phyloP scores from a whole-genome alignment of 2,797 vertebrate genomes.

The Karalla daura region DNA sequence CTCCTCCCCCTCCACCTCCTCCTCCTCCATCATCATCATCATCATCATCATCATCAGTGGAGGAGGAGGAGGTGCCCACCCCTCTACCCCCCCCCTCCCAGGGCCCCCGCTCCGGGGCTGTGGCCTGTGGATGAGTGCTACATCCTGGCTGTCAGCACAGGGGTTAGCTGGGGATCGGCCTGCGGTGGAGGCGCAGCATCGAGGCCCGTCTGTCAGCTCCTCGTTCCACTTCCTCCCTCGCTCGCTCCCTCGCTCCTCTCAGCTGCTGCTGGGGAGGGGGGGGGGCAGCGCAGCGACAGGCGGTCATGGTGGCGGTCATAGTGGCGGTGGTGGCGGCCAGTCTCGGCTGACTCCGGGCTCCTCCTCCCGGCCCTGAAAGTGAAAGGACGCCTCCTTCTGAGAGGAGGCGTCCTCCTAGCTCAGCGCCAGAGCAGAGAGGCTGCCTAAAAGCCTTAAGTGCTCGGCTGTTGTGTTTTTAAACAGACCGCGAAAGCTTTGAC shows the following conservation, averaged over 20 bases:
- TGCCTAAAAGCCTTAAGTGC: constrained; percentile 81
- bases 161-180: constrained; percentile 80
- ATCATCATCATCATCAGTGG: too few relatives aligned
- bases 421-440: constrained; percentile 72
- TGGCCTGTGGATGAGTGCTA: constrained; percentile 84
- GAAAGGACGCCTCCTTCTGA: constrained; percentile 70
- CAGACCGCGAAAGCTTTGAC: constrained; percentile 82
- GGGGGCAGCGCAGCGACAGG: too few relatives aligned
- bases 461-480: constrained; percentile 85
- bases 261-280: too few relatives aligned
- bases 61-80: too few relatives aligned
- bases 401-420: constrained; percentile 78
- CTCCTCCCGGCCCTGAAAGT: constrained; percentile 62
- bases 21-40: constrained; percentile 64
- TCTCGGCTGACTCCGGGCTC: constrained; percentile 62
- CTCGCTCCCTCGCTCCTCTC: too few relatives aligned
- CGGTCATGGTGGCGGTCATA: too few relatives aligned
- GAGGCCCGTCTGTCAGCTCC: constrained; percentile 83
- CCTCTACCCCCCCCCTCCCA: constrained; percentile 72
- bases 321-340: constrained; percentile 26
- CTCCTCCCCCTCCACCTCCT: not conserved
- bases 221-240: constrained; percentile 74
- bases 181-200: constrained; percentile 80
- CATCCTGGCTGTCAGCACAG: constrained; percentile 83
- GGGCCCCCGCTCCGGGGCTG: constrained; percentile 75